A percentile compares a stretch with the other conserved stretches of the same genome.
Conservation (phyloP, 2,113 vertebrate genomes). For the Mus musculus region GRCm39 chr11:105026501-105027000, state of each 20-base stretch:
- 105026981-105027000: no score
- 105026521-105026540: not conserved
- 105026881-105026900: not conserved
- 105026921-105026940: no score
- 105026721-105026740: not conserved
- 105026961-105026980: no score
- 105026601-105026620: no score
- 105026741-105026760: constrained; percentile 22
- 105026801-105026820: not conserved
- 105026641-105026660: not conserved
- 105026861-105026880: not conserved
- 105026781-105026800: constrained; percentile 17
- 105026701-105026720: not conserved
- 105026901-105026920: not conserved
- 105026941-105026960: no score
- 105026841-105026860: not conserved
- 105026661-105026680: not conserved
- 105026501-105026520: not conserved
- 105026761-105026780: not conserved
- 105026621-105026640: no score
- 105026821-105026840: not conserved
- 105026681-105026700: not conserved
- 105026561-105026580: not conserved
- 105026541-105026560: not conserved
- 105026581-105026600: not conserved